Percentiles rank a stretch among this genome's conserved stretches.
phyloP scores from a whole-genome alignment of 2,888 invertebrate species.

The Cephus sareptanus region DNA sequence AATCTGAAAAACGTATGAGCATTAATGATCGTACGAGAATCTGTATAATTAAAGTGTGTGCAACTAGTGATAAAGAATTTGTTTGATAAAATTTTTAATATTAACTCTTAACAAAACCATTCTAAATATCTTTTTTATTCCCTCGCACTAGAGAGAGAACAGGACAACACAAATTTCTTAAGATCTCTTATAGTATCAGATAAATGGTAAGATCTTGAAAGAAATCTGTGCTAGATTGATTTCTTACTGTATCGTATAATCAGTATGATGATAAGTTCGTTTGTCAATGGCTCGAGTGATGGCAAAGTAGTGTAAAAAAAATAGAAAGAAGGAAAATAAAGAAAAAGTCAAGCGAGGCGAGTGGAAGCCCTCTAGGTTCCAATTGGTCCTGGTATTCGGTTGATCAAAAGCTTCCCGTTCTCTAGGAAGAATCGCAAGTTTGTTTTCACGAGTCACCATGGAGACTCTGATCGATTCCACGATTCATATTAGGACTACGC shows the following conservation, averaged over 20 bases:
- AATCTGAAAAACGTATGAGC: neutral
- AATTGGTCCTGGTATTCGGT: neutral
- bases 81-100: neutral
- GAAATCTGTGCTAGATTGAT: neutral
- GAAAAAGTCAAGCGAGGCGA: neutral
- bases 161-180: neutral
- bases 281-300: neutral
- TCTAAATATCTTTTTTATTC: neutral
- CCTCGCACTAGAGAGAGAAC: neutral
- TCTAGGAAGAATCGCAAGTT: conserved; percentile 16
- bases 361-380: neutral
- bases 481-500: conserved; percentile 21
- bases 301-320: neutral
- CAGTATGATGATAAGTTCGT: neutral
- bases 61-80: neutral
- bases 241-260: neutral
- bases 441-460: conserved; percentile 20
- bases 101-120: neutral
- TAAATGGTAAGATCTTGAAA: neutral
- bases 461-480: conserved; percentile 18
- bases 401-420: neutral
- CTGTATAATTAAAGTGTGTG: neutral
- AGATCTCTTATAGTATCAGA: neutral
- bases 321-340: neutral
- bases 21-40: neutral